Conservation (phyloP, 2,888 invertebrate species). For the Perizoma affinitatum region DNA sequence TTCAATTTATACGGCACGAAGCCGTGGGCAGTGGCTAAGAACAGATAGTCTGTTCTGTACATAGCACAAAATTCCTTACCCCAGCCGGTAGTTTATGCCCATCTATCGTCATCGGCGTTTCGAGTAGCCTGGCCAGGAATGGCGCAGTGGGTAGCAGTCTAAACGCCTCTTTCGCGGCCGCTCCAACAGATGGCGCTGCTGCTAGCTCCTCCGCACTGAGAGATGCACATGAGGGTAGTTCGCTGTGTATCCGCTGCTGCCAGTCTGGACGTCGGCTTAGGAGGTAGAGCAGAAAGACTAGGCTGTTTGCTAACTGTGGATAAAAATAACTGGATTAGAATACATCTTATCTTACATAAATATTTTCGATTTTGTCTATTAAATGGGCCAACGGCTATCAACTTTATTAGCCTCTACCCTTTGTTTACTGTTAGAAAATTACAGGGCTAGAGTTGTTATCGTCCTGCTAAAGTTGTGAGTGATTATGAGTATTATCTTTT, state of each 20-base stretch:
- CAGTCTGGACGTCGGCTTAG: conserved; percentile 87
- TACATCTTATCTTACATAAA: too few species aligned
- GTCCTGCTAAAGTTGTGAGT: too few species aligned
- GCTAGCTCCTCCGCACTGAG: conserved; percentile 84
- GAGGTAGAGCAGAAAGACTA: conserved; percentile 90
- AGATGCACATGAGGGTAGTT: conserved; percentile 84
- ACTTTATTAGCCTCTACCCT: too few species aligned
- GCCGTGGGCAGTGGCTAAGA: too few species aligned
- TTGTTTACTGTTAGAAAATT: too few species aligned
- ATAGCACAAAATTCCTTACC: conserved; percentile 72
- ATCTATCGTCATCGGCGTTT: conserved; percentile 87
- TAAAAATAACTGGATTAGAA: conserved; percentile 5
- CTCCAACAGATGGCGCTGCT: conserved; percentile 89
- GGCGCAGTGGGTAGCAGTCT: conserved; percentile 90
- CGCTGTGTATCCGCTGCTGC: conserved; percentile 87
- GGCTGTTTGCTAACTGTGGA: conserved; percentile 89
- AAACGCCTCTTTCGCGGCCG: conserved; percentile 91
- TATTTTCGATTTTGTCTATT: too few species aligned
- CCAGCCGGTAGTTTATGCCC: conserved; percentile 89
- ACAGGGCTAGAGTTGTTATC: too few species aligned
- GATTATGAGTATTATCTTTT: too few species aligned
- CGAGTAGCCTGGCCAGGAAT: conserved; percentile 90
- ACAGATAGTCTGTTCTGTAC: too few species aligned
- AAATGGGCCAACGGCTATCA: too few species aligned
- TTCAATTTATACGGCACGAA: too few species aligned